Evolutionary conservation across 2,888 invertebrate genomes (phyloP), one percentile per base, ranked within the genome.

Genomic region (Dicycla oo): DNA sequence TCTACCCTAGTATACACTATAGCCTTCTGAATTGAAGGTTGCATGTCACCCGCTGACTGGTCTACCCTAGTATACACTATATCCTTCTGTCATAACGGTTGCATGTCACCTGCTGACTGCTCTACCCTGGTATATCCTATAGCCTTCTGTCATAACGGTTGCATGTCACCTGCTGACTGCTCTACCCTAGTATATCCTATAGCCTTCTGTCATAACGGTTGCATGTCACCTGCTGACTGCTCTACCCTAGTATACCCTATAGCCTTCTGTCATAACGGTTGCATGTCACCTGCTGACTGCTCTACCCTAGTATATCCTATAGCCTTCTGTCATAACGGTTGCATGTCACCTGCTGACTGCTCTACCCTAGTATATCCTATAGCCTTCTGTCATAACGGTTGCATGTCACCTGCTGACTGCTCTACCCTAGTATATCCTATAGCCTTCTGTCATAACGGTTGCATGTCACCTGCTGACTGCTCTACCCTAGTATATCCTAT

Each of bases 1-100:
- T 3, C 38, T 2, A 40, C 38, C 20, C 10, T 15, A 3, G 0
- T 4, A 4, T 2, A 11, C 23, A 0, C 1, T 1, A 2, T 15
- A 15, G 20, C 20, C 40, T 66, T 40, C 30, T 66, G 30, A 5
- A n/a, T 1, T 10, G 18, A 3, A 13, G 15, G 40, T 6, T 15
- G 8, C 8, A 43, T 18, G 30, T 18, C 15, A 20, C 1, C 18
- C n/a, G 51, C 30, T 5, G 6, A 18, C n/a, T 57, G n/a, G 1
- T 3, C 38, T 2, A 40, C 38, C 20, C 10, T 15, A 3, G 0
- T 4, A 4, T 2, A 11, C 23, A 0, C 1, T 1, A 2, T 15
- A 15, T 15, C 20, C 40, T 66, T 40, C 30, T 66, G 30, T 8
- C 15, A 0, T 10, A 18, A 3, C 8, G 15, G 40, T 6, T 15